Evolutionary conservation across 2,888 invertebrate genomes (phyloP).

Genomic region (Orchestes rusci): DNA sequence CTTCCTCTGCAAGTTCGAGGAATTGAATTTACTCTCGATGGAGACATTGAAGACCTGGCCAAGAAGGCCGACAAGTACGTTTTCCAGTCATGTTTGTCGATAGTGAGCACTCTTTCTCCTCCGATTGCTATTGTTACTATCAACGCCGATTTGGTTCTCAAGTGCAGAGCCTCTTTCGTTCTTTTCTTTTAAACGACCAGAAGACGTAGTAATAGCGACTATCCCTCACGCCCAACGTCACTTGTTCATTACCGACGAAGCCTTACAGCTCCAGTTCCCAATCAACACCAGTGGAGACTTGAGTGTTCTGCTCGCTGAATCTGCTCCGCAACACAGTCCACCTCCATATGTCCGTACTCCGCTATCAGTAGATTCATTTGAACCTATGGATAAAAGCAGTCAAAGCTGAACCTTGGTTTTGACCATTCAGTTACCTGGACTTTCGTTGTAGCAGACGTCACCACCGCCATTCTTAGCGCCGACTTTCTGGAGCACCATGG

Average conservation of each 20-base stretch:
- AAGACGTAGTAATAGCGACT: not conserved
- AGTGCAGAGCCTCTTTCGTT: not conserved
- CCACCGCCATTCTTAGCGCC: not conserved
- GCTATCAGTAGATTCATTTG: not conserved
- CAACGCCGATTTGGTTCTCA: not conserved
- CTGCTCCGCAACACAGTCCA: not conserved
- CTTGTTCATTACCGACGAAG: not conserved
- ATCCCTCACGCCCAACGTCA: not conserved
- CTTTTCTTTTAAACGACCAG: not conserved
- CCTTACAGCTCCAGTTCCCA: constrained; percentile 1
- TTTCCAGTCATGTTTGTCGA: too few species aligned
- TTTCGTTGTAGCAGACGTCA: not conserved
- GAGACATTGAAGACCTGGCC: not conserved
- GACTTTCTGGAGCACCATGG: not conserved
- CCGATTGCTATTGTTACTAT: too few species aligned
- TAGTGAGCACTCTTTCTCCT: too few species aligned
- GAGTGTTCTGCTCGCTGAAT: too few species aligned
- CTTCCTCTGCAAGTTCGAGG: not conserved
- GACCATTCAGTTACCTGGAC: not conserved
- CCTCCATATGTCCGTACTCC: not conserved
- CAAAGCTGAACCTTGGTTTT: not conserved
- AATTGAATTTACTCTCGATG: not conserved
- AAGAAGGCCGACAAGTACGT: not conserved
- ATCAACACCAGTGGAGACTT: not conserved
- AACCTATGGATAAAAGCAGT: not conserved